phyloP scores from a whole-genome alignment of 2,888 invertebrate species.

The Mythimna loreyi region DNA sequence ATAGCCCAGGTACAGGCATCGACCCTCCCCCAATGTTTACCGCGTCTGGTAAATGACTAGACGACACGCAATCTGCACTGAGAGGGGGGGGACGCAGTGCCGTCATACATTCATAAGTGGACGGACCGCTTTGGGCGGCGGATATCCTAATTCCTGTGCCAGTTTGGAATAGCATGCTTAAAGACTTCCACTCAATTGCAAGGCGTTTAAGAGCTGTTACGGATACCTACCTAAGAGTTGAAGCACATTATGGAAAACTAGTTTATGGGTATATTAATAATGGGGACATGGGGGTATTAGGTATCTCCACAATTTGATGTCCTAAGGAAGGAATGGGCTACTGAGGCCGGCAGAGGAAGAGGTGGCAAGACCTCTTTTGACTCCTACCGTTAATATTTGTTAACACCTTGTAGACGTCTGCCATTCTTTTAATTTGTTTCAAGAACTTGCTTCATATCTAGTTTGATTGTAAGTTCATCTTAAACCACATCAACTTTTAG shows the following conservation, averaged over 20 bases:
- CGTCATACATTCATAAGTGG: slow-evolving; percentile 72
- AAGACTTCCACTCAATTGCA: slow-evolving; percentile 37
- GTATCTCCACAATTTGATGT: too few species aligned
- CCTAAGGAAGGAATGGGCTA: too few species aligned
- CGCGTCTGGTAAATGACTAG: slow-evolving; percentile 77
- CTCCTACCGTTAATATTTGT: background rate
- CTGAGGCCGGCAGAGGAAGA: too few species aligned
- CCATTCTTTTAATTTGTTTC: background rate
- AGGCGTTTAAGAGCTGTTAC: slow-evolving; percentile 7
- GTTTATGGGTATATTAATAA: background rate
- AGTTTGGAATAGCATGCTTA: slow-evolving; percentile 55
- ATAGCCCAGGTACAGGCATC: slow-evolving; percentile 49
- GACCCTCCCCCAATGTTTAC: slow-evolving; percentile 70
- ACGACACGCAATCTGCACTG: slow-evolving; percentile 78
- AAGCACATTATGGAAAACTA: background rate
- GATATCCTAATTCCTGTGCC: slow-evolving; percentile 77
- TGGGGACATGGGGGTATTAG: background rate
- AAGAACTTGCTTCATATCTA: background rate
- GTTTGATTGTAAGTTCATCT: background rate
- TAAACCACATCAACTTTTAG: background rate
- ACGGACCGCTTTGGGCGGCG: slow-evolving; percentile 74
- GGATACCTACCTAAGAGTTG: slow-evolving; percentile 12
- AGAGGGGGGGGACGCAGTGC: slow-evolving; percentile 74
- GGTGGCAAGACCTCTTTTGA: too few species aligned
- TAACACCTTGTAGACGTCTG: background rate